phyloP scores from a whole-genome alignment of 1,140 invertebrate species.

The Drosophila subobscura region DNA sequence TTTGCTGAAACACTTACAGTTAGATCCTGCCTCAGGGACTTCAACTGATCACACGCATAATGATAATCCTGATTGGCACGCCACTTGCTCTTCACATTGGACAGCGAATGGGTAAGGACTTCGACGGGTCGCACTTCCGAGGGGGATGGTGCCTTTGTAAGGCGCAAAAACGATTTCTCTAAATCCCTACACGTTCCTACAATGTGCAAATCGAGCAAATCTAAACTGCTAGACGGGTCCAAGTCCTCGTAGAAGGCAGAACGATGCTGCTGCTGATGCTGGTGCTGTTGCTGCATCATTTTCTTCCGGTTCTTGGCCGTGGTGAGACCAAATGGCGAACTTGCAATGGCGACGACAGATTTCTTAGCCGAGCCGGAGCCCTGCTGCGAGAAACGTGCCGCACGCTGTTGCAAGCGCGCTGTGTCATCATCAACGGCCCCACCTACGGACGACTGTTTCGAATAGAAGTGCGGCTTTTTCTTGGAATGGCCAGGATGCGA shows the following conservation, averaged over 20 bases:
- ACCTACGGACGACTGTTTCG: constrained; percentile 85
- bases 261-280: constrained; percentile 46
- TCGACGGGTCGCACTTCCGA: constrained; percentile 94
- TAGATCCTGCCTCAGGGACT: constrained; percentile 99
- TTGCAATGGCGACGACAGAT: constrained; percentile 79
- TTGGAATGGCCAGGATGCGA: constrained; percentile 60
- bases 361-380: constrained; percentile 69
- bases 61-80: constrained; percentile 94
- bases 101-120: constrained; percentile 92
- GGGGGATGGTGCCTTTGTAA: constrained; percentile 97
- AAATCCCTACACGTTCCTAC: constrained; percentile 96
- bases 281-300: constrained; percentile 31
- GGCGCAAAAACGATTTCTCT: constrained; percentile 96
- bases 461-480: constrained; percentile 88
- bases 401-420: constrained; percentile 92
- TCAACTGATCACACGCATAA: constrained; percentile 98
- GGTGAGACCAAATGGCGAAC: constrained; percentile 76
- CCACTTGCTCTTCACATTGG: constrained; percentile 96
- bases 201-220: constrained; percentile 93
- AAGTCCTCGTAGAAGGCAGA: constrained; percentile 80
- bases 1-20: constrained; percentile 87
- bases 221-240: constrained; percentile 86
- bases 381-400: constrained; percentile 90
- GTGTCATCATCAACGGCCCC: constrained; percentile 88
- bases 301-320: constrained; percentile 77